Percentiles rank a stretch among this genome's conserved stretches.
Evolutionary conservation across 2,888 invertebrate species (phyloP).

Genomic region (Drosophila cognata): DNA sequence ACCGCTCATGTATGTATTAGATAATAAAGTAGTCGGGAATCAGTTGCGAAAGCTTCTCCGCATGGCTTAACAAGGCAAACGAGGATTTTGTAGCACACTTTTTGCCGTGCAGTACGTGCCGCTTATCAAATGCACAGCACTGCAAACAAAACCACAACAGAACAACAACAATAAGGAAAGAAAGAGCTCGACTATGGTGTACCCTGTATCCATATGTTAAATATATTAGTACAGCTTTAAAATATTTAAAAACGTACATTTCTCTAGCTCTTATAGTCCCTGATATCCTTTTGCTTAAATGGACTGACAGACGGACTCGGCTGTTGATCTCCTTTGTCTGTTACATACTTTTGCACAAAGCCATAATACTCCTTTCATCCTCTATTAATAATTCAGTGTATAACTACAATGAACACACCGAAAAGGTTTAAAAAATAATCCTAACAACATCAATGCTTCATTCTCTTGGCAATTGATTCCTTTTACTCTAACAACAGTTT

Average conservation of each 20-base stretch:
- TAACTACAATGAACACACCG: slow-evolving; percentile 9
- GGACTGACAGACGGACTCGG: background rate
- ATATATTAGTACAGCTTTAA: background rate
- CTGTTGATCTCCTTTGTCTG: background rate
- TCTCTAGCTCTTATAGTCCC: background rate
- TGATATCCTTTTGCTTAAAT: background rate
- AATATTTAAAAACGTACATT: background rate
- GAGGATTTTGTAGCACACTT: slow-evolving; percentile 56
- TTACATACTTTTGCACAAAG: too few species aligned
- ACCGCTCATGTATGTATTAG: slow-evolving; percentile 42
- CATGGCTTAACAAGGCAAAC: slow-evolving; percentile 46
- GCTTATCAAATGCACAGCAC: slow-evolving; percentile 72
- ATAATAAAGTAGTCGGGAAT: slow-evolving; percentile 70
- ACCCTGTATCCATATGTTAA: background rate
- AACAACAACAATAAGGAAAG: slow-evolving; percentile 7
- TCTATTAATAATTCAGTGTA: too few species aligned
- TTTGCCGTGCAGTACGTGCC: slow-evolving; percentile 73
- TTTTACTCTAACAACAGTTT: slow-evolving; percentile 16
- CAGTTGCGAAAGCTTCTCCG: slow-evolving; percentile 47
- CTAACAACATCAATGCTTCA: slow-evolving; percentile 28
- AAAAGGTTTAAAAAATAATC: slow-evolving; percentile 14
- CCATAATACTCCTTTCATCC: background rate
- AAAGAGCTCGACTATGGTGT: background rate
- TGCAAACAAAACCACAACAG: slow-evolving; percentile 27
- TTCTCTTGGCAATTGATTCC: slow-evolving; percentile 29